phyloP scores from a whole-genome alignment of 2,113 vertebrate genomes.

The Seriola rivoliana region DNA sequence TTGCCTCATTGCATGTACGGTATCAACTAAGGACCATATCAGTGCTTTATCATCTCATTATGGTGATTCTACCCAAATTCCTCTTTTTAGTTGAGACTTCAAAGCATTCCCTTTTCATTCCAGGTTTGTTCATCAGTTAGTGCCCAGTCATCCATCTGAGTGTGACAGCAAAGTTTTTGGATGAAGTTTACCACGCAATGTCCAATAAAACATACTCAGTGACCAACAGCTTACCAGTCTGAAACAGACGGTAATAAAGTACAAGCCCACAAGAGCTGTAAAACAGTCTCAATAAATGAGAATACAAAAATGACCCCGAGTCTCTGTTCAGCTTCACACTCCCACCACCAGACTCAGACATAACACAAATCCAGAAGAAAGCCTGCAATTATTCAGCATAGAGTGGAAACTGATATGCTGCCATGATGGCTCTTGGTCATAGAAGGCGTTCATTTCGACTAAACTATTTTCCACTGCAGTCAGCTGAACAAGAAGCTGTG shows the following conservation, averaged over 20 bases:
- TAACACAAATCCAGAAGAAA: conserved; percentile 57
- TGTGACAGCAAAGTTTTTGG: conserved; percentile 23
- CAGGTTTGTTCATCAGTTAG: conserved; percentile 1
- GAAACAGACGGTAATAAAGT: conserved; percentile 68
- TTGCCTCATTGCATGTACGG: conserved; percentile 1
- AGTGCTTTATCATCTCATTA: neutral
- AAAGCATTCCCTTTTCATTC: neutral
- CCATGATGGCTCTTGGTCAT: conserved; percentile 55
- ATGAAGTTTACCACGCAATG: conserved; percentile 13
- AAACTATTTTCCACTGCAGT: conserved; percentile 71
- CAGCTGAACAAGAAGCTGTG: conserved; percentile 59
- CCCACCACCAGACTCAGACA: conserved; percentile 50
- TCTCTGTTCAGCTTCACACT: conserved; percentile 60
- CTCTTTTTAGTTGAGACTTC: neutral
- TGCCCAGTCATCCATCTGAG: conserved; percentile 23
- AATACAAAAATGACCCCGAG: conserved; percentile 55
- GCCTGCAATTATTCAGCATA: conserved; percentile 62
- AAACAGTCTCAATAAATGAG: conserved; percentile 59
- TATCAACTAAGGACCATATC: conserved; percentile 20
- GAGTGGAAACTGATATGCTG: conserved; percentile 76
- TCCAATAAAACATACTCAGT: conserved; percentile 61
- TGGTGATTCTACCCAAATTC: neutral
- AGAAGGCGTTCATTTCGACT: conserved; percentile 48
- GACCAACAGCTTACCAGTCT: conserved; percentile 53
- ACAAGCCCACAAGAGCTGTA: conserved; percentile 62